Percentiles rank a stretch among this genome's conserved stretches.
Conservation (phyloP, 2,113 vertebrate species). For the Jacana jacana region DNA sequence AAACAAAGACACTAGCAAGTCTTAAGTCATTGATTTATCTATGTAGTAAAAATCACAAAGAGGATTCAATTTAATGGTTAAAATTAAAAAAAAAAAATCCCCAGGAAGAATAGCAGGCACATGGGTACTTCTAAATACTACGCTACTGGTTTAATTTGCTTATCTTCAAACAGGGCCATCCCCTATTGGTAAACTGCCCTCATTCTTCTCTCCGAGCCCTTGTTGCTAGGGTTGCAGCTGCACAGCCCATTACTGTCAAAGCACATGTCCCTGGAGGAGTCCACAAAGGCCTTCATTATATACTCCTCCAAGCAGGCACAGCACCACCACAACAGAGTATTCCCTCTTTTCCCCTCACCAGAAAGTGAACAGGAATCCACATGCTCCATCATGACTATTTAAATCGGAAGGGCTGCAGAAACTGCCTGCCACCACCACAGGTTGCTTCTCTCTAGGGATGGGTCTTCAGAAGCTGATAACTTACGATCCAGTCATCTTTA, state of each 20-base stretch:
- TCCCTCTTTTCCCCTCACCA: neutral
- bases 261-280: slow-evolving; percentile 42
- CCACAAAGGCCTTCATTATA: slow-evolving; percentile 77
- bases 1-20: neutral
- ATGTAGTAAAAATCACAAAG: neutral
- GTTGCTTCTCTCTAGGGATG: neutral
- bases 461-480: neutral
- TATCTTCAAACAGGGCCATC: slow-evolving; percentile 24
- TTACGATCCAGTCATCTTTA: neutral
- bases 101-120: neutral
- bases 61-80: neutral
- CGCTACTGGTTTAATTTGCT: slow-evolving; percentile 27
- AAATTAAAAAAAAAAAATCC: neutral
- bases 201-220: slow-evolving; percentile 66
- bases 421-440: neutral
- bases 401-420: neutral
- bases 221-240: slow-evolving; percentile 80
- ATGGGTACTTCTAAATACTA: neutral
- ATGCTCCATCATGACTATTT: neutral
- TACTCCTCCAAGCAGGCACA: slow-evolving; percentile 31
- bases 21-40: neutral
- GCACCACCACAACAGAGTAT: slow-evolving; percentile 11
- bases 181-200: slow-evolving; percentile 61
- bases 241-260: slow-evolving; percentile 55
- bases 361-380: neutral